These are phyloP conservation scores for Cardinalis cardinalis DNA, from an alignment of 2,113 vertebrate species.

Conservation along the genomic window DNA sequence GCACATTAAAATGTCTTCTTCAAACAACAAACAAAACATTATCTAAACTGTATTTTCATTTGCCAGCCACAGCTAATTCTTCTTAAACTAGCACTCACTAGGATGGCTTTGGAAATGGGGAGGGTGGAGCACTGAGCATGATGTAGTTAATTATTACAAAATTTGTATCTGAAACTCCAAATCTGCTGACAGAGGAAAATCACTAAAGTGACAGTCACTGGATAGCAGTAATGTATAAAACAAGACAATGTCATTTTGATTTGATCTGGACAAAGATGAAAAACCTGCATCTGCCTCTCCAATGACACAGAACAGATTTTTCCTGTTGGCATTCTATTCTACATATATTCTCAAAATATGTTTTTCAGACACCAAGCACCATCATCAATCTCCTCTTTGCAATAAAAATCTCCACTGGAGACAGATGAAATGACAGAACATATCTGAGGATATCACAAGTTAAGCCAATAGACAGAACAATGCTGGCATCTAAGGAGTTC, in stretches of 20 bases:
- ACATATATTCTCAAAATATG: conserved; percentile 40
- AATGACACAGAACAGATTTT: conserved; percentile 45
- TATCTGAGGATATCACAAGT: conserved; percentile 46
- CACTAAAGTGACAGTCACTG: not conserved
- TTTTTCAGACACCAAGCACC: not conserved
- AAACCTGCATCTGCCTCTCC: conserved; percentile 28
- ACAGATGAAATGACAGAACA: conserved; percentile 44
- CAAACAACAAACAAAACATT: not conserved
- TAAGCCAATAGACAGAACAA: conserved; percentile 34
- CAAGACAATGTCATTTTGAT: conserved; percentile 48
- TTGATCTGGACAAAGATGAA: conserved; percentile 35
- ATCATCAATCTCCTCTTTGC: conserved; percentile 25
- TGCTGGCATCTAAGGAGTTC: conserved; percentile 30
- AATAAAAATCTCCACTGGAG: not conserved
- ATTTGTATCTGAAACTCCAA: conserved; percentile 10
- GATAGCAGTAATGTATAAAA: conserved; percentile 14
- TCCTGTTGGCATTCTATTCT: conserved; percentile 45
- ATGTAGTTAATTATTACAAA: not conserved
- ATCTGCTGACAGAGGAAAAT: conserved; percentile 30
- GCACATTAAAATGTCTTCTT: not conserved
- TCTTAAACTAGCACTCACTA: not conserved
- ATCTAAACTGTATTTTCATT: not conserved
- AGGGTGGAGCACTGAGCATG: not conserved
- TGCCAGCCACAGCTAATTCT: not conserved
- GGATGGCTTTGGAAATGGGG: not conserved